Evolutionary conservation across 2,113 vertebrate genomes (phyloP).

Genomic region (Lates calcarifer): DNA sequence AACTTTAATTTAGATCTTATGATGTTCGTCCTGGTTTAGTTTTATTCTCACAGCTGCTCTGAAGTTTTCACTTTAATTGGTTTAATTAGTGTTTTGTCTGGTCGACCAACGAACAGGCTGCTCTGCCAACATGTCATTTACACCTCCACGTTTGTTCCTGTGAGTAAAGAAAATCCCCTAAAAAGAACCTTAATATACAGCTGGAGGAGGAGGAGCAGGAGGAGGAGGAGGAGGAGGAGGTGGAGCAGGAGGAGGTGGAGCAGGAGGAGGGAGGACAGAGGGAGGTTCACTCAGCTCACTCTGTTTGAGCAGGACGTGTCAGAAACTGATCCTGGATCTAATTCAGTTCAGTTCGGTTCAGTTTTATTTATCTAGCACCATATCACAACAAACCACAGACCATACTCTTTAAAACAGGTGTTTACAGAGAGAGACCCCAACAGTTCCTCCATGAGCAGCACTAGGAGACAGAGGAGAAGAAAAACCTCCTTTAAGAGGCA

Average conservation of each 20-base stretch:
- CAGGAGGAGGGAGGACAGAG: too few relatives aligned
- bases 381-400: too few relatives aligned
- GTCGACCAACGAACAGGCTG: not conserved
- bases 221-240: not conserved
- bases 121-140: constrained; percentile 42
- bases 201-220: not conserved
- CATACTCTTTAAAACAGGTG: too few relatives aligned
- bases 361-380: too few relatives aligned
- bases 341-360: too few relatives aligned
- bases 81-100: not conserved
- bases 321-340: too few relatives aligned
- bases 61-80: not conserved
- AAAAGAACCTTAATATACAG: constrained; percentile 13
- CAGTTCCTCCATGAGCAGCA: too few relatives aligned
- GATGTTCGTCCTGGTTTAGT: not conserved
- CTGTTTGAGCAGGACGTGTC: too few relatives aligned
- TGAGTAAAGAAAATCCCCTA: not conserved
- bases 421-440: too few relatives aligned
- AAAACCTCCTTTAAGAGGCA: too few relatives aligned
- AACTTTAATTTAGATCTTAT: not conserved
- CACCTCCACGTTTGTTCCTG: constrained; percentile 3
- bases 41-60: not conserved
- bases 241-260: not conserved
- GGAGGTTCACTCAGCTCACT: too few relatives aligned
- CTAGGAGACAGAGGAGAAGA: too few relatives aligned